Percentiles rank a stretch among this genome's conserved stretches.
Conservation (phyloP, 2,888 invertebrate species). For the Parnassius smintheus region DNA sequence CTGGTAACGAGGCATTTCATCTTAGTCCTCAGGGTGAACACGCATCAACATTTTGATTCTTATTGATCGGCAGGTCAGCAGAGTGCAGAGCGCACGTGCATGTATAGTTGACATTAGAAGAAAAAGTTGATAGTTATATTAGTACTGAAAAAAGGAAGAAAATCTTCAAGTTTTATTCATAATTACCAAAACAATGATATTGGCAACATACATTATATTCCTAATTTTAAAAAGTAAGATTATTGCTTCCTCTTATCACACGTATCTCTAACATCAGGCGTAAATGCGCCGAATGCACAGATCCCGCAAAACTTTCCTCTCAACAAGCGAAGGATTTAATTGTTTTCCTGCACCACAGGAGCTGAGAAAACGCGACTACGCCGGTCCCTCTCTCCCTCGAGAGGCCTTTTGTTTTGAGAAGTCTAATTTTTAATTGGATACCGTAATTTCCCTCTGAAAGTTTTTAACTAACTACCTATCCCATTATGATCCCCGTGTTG, state of each 20-base stretch:
- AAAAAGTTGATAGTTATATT: too few relatives aligned
- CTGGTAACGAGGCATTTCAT: too few relatives aligned
- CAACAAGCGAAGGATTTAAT: slow-evolving; percentile 74
- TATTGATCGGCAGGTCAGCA: too few relatives aligned
- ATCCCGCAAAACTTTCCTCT: slow-evolving; percentile 58
- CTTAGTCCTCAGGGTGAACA: too few relatives aligned
- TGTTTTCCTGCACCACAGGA: slow-evolving; percentile 66
- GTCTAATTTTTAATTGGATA: slow-evolving; percentile 68
- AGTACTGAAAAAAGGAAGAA: too few relatives aligned
- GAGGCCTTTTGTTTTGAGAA: slow-evolving; percentile 56
- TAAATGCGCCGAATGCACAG: slow-evolving; percentile 1
- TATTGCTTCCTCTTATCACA: background rate
- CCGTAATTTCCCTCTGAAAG: slow-evolving; percentile 30
- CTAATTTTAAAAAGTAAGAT: too few relatives aligned
- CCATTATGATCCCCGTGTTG: slow-evolving; percentile 23
- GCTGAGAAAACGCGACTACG: slow-evolving; percentile 60
- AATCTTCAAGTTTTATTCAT: too few relatives aligned
- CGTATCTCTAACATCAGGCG: background rate
- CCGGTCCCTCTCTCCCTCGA: slow-evolving; percentile 50
- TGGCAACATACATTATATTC: too few relatives aligned
- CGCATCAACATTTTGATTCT: too few relatives aligned
- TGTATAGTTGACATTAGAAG: too few relatives aligned
- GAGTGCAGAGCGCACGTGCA: too few relatives aligned
- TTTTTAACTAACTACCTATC: slow-evolving; percentile 24
- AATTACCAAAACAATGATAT: too few relatives aligned